Evolutionary conservation across 2,888 invertebrate species (phyloP), one percentile per base, ranked within the genome.

Genomic region (Patella pellucida): DNA sequence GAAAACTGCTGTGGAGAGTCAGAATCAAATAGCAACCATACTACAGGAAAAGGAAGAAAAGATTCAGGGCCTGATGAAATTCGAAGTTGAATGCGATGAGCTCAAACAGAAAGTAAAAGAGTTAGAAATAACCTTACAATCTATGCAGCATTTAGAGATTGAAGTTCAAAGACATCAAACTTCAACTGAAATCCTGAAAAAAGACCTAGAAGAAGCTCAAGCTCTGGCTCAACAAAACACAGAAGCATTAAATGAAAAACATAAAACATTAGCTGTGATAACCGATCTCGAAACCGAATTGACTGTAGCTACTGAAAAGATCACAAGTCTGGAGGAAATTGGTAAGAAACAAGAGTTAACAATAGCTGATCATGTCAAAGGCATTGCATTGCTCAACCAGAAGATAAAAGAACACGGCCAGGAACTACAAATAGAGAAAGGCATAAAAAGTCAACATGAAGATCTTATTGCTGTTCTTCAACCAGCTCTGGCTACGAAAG

Each of bases 331-430:
- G 27, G 78, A 85, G 31, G 54, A 76, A 52, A 82, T 84, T 31
- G 69, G 79, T 52, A 52, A 74, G 52, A 56, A 73, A 52, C 69
- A 73, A 41, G 77, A 81, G 75, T 71, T 82, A 27, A 56, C 70
- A 68, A 69, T 83, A 11, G 74, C 52, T 71, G 83, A 79, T 71
- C 78, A 77, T 23, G 81, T 84, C 74, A 68, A 76, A 51, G 82
- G 82, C 23, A 81, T 85, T 70, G 70, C 76, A 69, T 79, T 85
- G 16, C 76, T 85, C 19, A 83, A 85, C 74, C 73, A 82, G 51
- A 82, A 80, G 71, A 76, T 75, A 62, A 71, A 77, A 12, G 79
- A 77, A 16, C 74, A 81, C 16, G 52, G 76, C n/a, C 78, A 77
- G 41, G 74, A 76, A 31, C 12, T 84, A 9, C 72, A 81, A 23